These are phyloP conservation scores for Drosophila lutescens DNA, from an alignment of 2,888 invertebrate species.

Conservation along the genomic window DNA sequence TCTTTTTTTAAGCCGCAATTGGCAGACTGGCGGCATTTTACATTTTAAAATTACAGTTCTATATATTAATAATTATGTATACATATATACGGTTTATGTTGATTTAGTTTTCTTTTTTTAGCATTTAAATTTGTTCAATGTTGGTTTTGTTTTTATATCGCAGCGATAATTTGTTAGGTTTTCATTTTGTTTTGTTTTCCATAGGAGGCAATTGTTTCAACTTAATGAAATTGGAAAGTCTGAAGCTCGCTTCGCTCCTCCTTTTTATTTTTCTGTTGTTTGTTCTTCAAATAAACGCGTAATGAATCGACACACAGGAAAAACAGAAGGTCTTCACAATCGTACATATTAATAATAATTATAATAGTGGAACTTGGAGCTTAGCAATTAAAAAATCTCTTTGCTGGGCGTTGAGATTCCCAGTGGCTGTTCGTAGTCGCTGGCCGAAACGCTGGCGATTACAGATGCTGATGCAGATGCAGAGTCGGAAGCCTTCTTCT, in stretches of 20 bases:
- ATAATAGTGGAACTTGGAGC: conserved; percentile 27
- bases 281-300: not conserved
- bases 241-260: conserved; percentile 4
- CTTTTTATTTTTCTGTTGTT: not conserved
- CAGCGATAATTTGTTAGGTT: conserved; percentile 63
- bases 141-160: conserved; percentile 69
- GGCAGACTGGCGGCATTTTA: conserved; percentile 42
- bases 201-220: conserved; percentile 43
- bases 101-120: conserved; percentile 12
- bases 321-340: conserved; percentile 5
- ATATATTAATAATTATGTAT: conserved; percentile 23
- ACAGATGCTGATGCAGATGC: conserved; percentile 85
- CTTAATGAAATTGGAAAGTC: conserved; percentile 44
- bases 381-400: conserved; percentile 87
- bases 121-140: conserved; percentile 44
- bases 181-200: not conserved
- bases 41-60: conserved; percentile 24
- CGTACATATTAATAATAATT: conserved; percentile 15
- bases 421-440: conserved; percentile 94
- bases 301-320: conserved; percentile 1
- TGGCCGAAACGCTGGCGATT: conserved; percentile 18
- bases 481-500: conserved; percentile 64
- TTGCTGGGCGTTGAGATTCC: conserved; percentile 97
- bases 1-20: conserved; percentile 36
- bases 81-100: conserved; percentile 11